Evolutionary conservation across 2,888 invertebrate genomes (phyloP).

Genomic region (Oithona nana): DNA sequence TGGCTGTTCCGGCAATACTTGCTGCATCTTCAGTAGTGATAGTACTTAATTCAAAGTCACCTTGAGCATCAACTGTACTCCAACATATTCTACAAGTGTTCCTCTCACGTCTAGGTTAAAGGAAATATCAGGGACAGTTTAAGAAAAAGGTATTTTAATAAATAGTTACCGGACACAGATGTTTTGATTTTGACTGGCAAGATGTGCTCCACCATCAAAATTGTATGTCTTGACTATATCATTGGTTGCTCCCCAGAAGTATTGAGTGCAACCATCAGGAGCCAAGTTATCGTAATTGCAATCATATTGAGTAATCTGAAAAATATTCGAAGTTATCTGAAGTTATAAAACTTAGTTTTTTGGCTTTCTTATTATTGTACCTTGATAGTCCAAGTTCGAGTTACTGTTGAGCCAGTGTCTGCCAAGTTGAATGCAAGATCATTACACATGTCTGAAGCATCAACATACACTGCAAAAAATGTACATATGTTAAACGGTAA

Average conservation of each 20-base stretch:
- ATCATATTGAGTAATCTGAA: slow-evolving; percentile 4
- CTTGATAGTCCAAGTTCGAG: neutral
- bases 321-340: no score
- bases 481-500: no score
- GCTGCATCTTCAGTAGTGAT: no score
- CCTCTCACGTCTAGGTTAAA: no score
- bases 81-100: neutral
- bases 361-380: no score
- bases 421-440: slow-evolving; percentile 4
- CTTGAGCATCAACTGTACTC: neutral
- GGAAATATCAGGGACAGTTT: no score
- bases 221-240: slow-evolving; percentile 7
- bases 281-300: slow-evolving; percentile 5
- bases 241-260: slow-evolving; percentile 4
- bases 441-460: neutral
- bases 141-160: no score
- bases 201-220: slow-evolving; percentile 9
- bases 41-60: neutral
- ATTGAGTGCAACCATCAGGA: slow-evolving; percentile 13
- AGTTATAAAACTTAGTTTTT: no score
- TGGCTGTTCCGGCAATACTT: neutral
- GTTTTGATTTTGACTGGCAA: slow-evolving; percentile 7
- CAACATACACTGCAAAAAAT: slow-evolving; percentile 9
- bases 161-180: no score
- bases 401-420: neutral